A percentile compares a stretch with the other conserved stretches of the same genome.
Evolutionary conservation across 2,113 vertebrate genomes (phyloP).

Genomic region (Astatoreochromis straeleni): DNA sequence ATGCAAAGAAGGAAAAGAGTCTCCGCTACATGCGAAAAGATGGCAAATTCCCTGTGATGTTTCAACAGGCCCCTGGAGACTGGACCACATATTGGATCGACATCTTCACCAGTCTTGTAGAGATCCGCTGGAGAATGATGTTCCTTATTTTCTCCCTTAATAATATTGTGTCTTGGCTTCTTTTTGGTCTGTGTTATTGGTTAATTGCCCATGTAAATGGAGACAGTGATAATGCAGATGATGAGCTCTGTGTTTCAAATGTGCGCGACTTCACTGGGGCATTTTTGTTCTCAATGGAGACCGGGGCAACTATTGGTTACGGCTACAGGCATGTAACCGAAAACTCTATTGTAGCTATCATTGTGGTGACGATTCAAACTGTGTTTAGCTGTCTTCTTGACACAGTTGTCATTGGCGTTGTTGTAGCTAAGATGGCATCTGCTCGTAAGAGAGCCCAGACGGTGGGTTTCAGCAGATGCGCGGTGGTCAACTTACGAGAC

Average conservation of each 20-base stretch:
- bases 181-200: constrained; percentile 88
- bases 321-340: constrained; percentile 84
- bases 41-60: constrained; percentile 85
- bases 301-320: constrained; percentile 91
- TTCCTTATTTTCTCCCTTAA: constrained; percentile 86
- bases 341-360: constrained; percentile 81
- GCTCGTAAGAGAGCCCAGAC: constrained; percentile 89
- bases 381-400: constrained; percentile 86
- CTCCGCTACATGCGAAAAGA: constrained; percentile 81
- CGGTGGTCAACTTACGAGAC: constrained; percentile 79
- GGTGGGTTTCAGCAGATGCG: constrained; percentile 86
- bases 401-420: constrained; percentile 87
- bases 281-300: constrained; percentile 90
- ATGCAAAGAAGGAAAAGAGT: not conserved
- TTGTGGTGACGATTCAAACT: constrained; percentile 80
- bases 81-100: constrained; percentile 86
- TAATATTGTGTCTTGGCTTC: constrained; percentile 89
- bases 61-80: constrained; percentile 79
- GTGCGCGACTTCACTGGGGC: constrained; percentile 86
- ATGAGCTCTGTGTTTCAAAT: constrained; percentile 76
- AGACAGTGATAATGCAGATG: constrained; percentile 53
- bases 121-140: constrained; percentile 93
- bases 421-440: constrained; percentile 90
- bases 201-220: constrained; percentile 83
- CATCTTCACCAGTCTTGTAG: constrained; percentile 93